Evolutionary conservation across 37 sponge, comb jelly and placozoan genomes (phyloP).

Genomic region (Beroe forskalii): DNA sequence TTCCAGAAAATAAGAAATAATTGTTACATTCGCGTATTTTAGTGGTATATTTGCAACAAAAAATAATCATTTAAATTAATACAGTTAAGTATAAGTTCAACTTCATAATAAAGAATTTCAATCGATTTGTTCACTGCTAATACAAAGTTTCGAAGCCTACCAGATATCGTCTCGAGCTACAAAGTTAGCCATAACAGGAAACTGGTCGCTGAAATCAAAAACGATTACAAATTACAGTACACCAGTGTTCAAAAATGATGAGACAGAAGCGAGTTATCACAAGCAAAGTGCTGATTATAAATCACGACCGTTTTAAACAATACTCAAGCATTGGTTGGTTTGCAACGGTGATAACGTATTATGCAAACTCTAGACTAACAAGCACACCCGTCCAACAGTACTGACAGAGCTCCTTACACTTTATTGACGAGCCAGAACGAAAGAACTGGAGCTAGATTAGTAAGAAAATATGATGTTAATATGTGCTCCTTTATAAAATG

Average conservation of each 20-base stretch:
- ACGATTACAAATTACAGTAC: too few species aligned
- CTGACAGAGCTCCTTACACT: not conserved
- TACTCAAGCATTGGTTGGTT: conserved; percentile 9
- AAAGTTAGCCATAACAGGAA: conserved; percentile 12
- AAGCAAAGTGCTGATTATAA: not conserved
- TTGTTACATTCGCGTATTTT: too few species aligned
- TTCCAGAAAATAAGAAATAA: not conserved
- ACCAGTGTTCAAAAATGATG: not conserved
- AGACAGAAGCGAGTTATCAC: not conserved
- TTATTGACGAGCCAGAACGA: not conserved
- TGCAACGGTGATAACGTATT: conserved; percentile 21
- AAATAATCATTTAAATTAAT: too few species aligned
- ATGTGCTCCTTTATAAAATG: too few species aligned
- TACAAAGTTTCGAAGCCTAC: too few species aligned
- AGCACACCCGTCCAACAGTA: not conserved
- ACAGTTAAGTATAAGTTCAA: too few species aligned
- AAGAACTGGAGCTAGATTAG: not conserved
- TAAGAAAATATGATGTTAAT: not conserved
- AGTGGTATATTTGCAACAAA: too few species aligned
- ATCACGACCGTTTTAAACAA: conserved; percentile 13
- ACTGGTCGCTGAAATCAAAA: too few species aligned
- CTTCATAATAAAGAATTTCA: too few species aligned
- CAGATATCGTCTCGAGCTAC: conserved; percentile 32
- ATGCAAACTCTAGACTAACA: not conserved
- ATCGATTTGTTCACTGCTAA: too few species aligned